Evolutionary conservation across 2,888 invertebrate species (phyloP), one percentile per base, ranked within the genome.

Genomic region (Cactoblastis cactorum): DNA sequence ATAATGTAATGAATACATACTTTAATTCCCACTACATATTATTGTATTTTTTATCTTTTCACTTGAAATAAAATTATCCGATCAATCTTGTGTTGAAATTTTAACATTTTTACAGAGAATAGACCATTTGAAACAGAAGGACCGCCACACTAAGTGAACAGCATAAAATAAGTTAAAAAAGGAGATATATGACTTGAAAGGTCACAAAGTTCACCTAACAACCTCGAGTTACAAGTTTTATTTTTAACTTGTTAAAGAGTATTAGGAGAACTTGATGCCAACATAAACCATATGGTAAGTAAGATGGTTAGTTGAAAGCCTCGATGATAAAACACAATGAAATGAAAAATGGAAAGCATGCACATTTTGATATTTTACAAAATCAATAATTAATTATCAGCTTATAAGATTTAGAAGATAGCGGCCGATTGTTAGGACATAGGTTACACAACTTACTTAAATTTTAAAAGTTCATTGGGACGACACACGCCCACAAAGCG

Each of bases 271-370:
- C 14, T 41, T 14, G 9, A 14, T 41, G 43, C 24, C 24, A 32
- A 41, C 28, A 43, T 17, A 37, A 18, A 32, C 15, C 14, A n/a
- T 37, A 18, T 32, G 28, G 18, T 47, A 35, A 43, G 39, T 39
- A 22, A 14, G 24, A 34, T 24, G 17, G 22, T 46, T 24, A 33
- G 39, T 48, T 41, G 35, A 17, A 41, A 24, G 41, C 47, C 35
- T 38, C 45, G 33, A 51, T 57, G 59, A 58, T 57, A 52, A 57
- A 58, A 45, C 56, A 53, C 17, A 19, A 45, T 55, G 53, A 52
- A 45, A 56, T 52, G 51, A 52, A 47, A 48, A 45, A 47, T 57
- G 52, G 60, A 51, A 58, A 67, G 68, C 67, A 66, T 67, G 67
- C 65, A 56, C 15, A 54, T 53, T 51, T 50, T 51, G 48, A 39